Evolutionary conservation across 2,888 invertebrate genomes (phyloP), one percentile per base, ranked within the genome.

Genomic region (Leptopilina syphax): DNA sequence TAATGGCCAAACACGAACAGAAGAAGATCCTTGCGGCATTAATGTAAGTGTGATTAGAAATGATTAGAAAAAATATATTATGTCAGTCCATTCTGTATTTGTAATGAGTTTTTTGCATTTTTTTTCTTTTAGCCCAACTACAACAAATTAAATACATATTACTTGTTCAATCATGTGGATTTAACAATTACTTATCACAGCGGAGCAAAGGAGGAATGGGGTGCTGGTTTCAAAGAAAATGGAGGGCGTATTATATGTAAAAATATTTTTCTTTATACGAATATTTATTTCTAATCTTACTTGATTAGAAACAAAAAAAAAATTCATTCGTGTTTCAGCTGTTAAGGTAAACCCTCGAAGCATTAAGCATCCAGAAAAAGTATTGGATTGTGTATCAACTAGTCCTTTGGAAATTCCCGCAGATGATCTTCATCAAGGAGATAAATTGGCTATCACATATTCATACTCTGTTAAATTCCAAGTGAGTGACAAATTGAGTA

Each of bases 121-220:
- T n/a, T 34, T n/a, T 4, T 73, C 47, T 76, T 84, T 47, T 79
- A 95, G 89, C 93, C 93, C 0, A 91, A 92, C 34, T 94, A 95
- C 85, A 94, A 93, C 84, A 93, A 93, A 86, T 93, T 95, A 1
- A 96, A 97, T 85, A 95, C 96, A 0, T 98, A 97, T 92, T 99
- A 98, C 92, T 93, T 99, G 70, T 99, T 98, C 93, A 99, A 99
- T 93, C 99, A 99, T 92, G 97, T 99, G 65, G 98, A 99, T 92
- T 93, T 99, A 83, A 95, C 94, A 82, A 96, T 99, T 84, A 97
- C 96, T 1, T 99, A 98, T 93, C 98, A 99, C 92, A 97, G 97
- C 88, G 97, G 98, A 2, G 94, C 93, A 24, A 93, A 94, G 8
- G 98, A 98, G 89, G 98, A 98, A 34, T 98, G 97, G 98, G 98